Conservation (phyloP, 2,888 invertebrate genomes). For the Mactromeris polynyma region DNA sequence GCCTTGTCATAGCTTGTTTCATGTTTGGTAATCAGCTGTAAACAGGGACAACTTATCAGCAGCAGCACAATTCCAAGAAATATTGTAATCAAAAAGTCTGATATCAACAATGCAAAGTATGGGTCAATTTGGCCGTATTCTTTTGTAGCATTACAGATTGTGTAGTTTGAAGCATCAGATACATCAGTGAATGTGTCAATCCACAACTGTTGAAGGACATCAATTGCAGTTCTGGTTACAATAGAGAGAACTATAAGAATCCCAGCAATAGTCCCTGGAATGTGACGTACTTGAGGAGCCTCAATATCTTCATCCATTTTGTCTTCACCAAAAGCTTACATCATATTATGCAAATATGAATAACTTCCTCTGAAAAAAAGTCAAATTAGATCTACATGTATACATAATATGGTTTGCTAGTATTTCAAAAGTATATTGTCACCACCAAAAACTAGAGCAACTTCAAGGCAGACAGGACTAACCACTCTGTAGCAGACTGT, state of each 20-base stretch:
- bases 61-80: conserved; percentile 63
- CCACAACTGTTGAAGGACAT: conserved; percentile 72
- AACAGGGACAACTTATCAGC: conserved; percentile 51
- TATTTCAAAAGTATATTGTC: too few species aligned
- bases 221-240: conserved; percentile 50
- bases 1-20: conserved; percentile 69
- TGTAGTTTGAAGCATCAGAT: conserved; percentile 29
- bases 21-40: conserved; percentile 53
- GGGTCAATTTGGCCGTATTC: conserved; percentile 61
- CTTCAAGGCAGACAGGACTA: too few species aligned
- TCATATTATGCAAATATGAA: background rate
- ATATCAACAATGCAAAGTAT: conserved; percentile 65
- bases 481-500: too few species aligned
- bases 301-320: conserved; percentile 17
- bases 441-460: too few species aligned
- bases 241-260: conserved; percentile 32
- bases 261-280: background rate
- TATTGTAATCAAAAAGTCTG: conserved; percentile 58
- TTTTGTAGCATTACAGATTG: conserved; percentile 22
- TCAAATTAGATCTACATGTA: too few species aligned
- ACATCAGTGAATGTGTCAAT: conserved; percentile 56
- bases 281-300: background rate
- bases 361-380: too few species aligned
- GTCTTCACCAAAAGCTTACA: background rate
- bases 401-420: too few species aligned